A percentile compares a stretch with the other conserved stretches of the same genome.
Evolutionary conservation across 2,113 vertebrate genomes (phyloP).

Genomic region (Edolisoma coerulescens): DNA sequence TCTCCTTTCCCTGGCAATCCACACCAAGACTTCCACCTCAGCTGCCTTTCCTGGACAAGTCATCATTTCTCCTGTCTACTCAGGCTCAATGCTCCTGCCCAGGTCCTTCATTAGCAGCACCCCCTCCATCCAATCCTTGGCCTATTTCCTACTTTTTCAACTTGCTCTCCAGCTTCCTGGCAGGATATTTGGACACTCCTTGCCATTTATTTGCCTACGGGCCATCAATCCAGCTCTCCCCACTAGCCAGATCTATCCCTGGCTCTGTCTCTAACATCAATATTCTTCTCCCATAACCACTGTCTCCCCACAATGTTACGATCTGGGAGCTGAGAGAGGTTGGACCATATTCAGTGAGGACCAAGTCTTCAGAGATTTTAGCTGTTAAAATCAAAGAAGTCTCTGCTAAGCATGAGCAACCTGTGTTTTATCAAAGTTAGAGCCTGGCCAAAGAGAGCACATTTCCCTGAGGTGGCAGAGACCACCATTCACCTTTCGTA

Average conservation of each 20-base stretch:
- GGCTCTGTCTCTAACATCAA: not conserved
- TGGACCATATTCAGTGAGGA: not conserved
- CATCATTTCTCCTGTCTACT: not conserved
- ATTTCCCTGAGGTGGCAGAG: not conserved
- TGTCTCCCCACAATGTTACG: not conserved
- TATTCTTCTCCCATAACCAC: not conserved
- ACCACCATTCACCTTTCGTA: fast-evolving
- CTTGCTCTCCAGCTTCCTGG: not conserved
- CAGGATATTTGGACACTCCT: not conserved
- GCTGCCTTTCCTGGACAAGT: not conserved
- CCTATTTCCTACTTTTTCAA: not conserved
- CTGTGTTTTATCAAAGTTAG: not conserved
- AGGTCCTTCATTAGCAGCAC: not conserved
- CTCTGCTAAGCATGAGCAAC: not conserved
- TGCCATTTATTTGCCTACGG: not conserved
- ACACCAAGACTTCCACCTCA: not conserved
- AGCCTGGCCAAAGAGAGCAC: not conserved
- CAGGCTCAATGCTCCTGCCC: not conserved
- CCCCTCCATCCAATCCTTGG: not conserved
- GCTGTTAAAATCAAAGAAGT: not conserved
- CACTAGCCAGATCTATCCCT: not conserved
- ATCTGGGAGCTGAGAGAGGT: not conserved
- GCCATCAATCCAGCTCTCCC: not conserved
- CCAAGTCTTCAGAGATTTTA: not conserved
- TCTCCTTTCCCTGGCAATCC: not conserved